phyloP scores from a whole-genome alignment of 2,888 invertebrate species.

The Tachina grossa region DNA sequence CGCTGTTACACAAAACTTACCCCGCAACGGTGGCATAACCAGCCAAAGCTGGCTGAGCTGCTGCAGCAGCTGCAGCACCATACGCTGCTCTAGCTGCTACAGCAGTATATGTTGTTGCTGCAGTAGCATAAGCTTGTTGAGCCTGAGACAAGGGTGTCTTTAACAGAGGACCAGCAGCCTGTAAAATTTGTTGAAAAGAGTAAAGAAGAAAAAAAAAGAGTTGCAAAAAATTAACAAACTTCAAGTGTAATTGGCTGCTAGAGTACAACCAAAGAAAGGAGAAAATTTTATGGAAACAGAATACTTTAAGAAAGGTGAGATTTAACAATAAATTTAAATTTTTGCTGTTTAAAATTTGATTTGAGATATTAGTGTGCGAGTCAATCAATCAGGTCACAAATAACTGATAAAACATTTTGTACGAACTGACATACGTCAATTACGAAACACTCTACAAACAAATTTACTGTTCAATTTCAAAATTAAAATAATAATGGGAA shows the following conservation, averaged over 20 bases:
- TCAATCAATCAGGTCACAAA: conserved; percentile 59
- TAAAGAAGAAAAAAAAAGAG: conserved; percentile 20
- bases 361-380: conserved; percentile 61
- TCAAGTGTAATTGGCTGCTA: conserved; percentile 32
- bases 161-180: conserved; percentile 90
- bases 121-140: conserved; percentile 94
- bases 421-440: conserved; percentile 58
- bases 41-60: conserved; percentile 85
- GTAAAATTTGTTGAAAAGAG: conserved; percentile 61
- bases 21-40: conserved; percentile 89
- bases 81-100: conserved; percentile 93
- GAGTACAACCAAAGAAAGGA: conserved; percentile 44
- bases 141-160: conserved; percentile 91
- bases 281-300: conserved; percentile 40
- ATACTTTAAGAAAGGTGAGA: conserved; percentile 51
- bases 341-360: conserved; percentile 31
- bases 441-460: conserved; percentile 49
- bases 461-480: conserved; percentile 48
- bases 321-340: conserved; percentile 43
- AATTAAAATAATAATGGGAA: conserved; percentile 6
- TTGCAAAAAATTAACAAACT: conserved; percentile 46
- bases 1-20: conserved; percentile 82
- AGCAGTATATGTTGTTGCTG: conserved; percentile 93
- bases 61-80: conserved; percentile 89
- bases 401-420: conserved; percentile 48